phyloP scores from a whole-genome alignment of 1,140 invertebrate genomes.

The Drosophila obscura region DNA sequence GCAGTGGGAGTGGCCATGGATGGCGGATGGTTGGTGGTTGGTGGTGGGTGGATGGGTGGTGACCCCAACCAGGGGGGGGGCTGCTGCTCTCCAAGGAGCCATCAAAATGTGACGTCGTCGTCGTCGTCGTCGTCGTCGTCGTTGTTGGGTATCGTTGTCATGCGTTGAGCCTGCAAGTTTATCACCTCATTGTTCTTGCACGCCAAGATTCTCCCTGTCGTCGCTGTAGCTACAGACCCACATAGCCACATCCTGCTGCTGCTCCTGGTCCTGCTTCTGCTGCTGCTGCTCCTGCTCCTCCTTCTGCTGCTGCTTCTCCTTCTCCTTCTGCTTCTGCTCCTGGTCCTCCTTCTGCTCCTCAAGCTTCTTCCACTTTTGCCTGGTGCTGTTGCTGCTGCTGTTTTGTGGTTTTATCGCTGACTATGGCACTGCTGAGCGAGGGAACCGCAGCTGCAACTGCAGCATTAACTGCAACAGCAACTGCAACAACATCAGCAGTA shows the following conservation, averaged over 20 bases:
- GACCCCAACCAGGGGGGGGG: conserved; percentile 38
- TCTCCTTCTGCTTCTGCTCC: too few relatives aligned
- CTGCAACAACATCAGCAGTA: background rate
- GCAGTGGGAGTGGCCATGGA: conserved; percentile 11
- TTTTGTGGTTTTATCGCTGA: conserved; percentile 56
- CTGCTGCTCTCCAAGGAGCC: conserved; percentile 70
- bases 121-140: conserved; percentile 19
- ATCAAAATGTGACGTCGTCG: conserved; percentile 65
- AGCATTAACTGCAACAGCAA: conserved; percentile 22
- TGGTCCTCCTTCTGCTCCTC: background rate
- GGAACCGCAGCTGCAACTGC: conserved; percentile 46
- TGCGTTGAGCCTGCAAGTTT: conserved; percentile 81
- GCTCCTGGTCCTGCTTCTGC: background rate
- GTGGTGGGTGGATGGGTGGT: background rate
- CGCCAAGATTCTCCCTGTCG: conserved; percentile 60
- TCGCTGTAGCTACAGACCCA: conserved; percentile 16
- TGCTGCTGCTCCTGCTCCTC: conserved; percentile 4
- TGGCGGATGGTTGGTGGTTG: conserved; percentile 12
- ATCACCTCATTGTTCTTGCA: conserved; percentile 81
- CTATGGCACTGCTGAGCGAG: conserved; percentile 41
- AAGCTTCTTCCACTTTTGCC: conserved; percentile 2
- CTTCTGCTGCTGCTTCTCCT: background rate
- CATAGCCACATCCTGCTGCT: background rate
- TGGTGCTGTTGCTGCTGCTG: conserved; percentile 35
- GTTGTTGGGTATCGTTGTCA: conserved; percentile 60